A percentile compares a stretch with the other conserved stretches of the same genome.
These are phyloP conservation scores for Epistrophe eligans DNA, from an alignment of 2,888 invertebrate genomes.

Conservation along the genomic window DNA sequence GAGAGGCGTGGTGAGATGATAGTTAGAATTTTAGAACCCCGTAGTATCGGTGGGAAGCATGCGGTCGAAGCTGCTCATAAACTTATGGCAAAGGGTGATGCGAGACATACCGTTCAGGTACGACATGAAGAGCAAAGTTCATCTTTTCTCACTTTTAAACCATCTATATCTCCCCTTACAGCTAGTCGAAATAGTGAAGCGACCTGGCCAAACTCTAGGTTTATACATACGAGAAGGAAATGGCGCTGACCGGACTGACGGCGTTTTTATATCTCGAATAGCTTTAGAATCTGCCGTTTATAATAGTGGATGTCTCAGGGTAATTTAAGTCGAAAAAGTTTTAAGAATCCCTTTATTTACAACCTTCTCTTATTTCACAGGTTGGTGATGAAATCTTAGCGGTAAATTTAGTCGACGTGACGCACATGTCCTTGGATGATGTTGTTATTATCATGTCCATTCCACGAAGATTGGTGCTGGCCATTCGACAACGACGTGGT, in stretches of 20 bases:
- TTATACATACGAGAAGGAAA: constrained; percentile 99
- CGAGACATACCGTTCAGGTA: constrained; percentile 89
- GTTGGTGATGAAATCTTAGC: constrained; percentile 99
- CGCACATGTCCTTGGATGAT: constrained; percentile 98
- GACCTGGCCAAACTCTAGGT: constrained; percentile 99
- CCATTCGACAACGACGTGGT: constrained; percentile 94
- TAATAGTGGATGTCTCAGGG: constrained; percentile 97
- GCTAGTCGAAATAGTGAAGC: constrained; percentile 98
- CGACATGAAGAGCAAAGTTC: not conserved
- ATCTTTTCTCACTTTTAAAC: not conserved
- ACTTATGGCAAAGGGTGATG: constrained; percentile 87
- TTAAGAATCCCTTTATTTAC: not conserved
- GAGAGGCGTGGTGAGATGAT: constrained; percentile 98
- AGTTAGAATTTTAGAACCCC: constrained; percentile 94
- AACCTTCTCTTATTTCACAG: constrained; percentile 77
- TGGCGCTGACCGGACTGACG: constrained; percentile 96
- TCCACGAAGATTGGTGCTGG: constrained; percentile 96
- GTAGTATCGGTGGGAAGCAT: constrained; percentile 94
- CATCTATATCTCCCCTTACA: constrained; percentile 79
- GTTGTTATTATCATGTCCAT: constrained; percentile 99
- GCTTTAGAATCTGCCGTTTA: constrained; percentile 98
- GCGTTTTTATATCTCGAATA: constrained; percentile 98
- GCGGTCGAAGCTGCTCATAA: constrained; percentile 95
- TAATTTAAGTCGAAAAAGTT: constrained; percentile 78
- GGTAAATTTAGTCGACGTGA: constrained; percentile 98